These are phyloP conservation scores for Hydroisotoma schaefferi DNA, from an alignment of 2,888 invertebrate genomes.

Conservation along the genomic window DNA sequence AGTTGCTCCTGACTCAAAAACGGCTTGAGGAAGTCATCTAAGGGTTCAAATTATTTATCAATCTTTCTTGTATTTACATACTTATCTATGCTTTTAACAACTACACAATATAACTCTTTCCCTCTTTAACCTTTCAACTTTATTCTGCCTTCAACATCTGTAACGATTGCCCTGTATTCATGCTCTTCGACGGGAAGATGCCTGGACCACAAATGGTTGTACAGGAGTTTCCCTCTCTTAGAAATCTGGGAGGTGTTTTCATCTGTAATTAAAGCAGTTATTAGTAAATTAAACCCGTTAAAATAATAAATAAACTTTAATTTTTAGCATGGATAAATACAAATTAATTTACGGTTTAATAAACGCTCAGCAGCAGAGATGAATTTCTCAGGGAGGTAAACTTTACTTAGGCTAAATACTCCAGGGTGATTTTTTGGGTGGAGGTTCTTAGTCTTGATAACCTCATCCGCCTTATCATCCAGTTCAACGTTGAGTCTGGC, in stretches of 20 bases:
- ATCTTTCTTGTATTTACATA: constrained; percentile 45
- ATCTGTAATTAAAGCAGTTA: constrained; percentile 57
- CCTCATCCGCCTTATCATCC: constrained; percentile 33
- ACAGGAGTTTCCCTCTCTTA: constrained; percentile 58
- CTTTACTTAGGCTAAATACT: constrained; percentile 57
- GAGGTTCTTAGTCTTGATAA: constrained; percentile 54
- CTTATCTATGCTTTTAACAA: neutral
- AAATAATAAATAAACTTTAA: neutral
- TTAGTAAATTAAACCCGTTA: neutral
- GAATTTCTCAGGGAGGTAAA: constrained; percentile 62
- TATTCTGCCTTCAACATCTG: constrained; percentile 51
- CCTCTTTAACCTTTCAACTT: constrained; percentile 50
- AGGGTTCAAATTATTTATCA: constrained; percentile 8
- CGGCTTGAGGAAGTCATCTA: constrained; percentile 44
- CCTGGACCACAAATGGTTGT: constrained; percentile 62
- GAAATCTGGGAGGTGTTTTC: constrained; percentile 59
- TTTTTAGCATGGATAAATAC: neutral
- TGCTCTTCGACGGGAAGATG: constrained; percentile 63
- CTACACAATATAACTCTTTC: neutral
- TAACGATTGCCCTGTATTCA: constrained; percentile 56
- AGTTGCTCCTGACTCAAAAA: constrained; percentile 43
- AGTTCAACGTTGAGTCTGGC: constrained; percentile 25
- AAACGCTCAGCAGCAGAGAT: constrained; percentile 59
- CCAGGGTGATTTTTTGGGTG: constrained; percentile 74
- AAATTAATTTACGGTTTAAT: constrained; percentile 54